Evolutionary conservation across 2,797 vertebrate species (phyloP).

Genomic region (Mormyrops attenuatus): DNA sequence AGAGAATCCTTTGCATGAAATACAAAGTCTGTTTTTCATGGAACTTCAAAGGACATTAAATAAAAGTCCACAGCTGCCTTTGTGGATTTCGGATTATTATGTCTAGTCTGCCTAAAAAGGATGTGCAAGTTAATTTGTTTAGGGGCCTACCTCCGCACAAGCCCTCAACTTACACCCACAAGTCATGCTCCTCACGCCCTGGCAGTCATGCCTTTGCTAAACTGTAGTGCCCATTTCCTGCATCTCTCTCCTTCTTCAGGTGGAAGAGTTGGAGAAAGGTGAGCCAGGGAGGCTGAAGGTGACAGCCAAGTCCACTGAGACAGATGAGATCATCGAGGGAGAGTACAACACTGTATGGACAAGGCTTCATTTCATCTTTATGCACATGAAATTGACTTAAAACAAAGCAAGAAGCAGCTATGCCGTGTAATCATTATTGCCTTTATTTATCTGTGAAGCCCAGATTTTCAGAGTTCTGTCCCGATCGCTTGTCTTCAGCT

Average conservation of each 20-base stretch:
- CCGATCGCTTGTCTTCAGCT: background rate
- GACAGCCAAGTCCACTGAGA: constrained; percentile 78
- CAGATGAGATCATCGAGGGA: constrained; percentile 65
- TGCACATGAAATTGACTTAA: background rate
- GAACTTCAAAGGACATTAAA: background rate
- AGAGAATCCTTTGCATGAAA: background rate
- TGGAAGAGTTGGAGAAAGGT: constrained; percentile 82
- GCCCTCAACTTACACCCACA: background rate
- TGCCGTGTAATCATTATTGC: background rate
- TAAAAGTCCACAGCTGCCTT: background rate
- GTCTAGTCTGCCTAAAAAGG: background rate
- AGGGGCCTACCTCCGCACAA: background rate
- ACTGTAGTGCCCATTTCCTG: background rate
- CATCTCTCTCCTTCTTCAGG: constrained; percentile 49
- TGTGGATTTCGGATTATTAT: background rate
- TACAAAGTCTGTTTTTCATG: background rate
- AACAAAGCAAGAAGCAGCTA: background rate
- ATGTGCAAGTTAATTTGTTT: background rate
- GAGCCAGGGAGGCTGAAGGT: constrained; percentile 84
- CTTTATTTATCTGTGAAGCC: background rate
- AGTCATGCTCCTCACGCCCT: background rate
- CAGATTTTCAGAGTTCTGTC: background rate
- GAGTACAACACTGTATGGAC: constrained; percentile 86
- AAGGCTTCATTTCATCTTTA: background rate
- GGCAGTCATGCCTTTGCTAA: background rate